phyloP scores from a whole-genome alignment of 1,140 invertebrate species.

The Zaprionus camerounensis region DNA sequence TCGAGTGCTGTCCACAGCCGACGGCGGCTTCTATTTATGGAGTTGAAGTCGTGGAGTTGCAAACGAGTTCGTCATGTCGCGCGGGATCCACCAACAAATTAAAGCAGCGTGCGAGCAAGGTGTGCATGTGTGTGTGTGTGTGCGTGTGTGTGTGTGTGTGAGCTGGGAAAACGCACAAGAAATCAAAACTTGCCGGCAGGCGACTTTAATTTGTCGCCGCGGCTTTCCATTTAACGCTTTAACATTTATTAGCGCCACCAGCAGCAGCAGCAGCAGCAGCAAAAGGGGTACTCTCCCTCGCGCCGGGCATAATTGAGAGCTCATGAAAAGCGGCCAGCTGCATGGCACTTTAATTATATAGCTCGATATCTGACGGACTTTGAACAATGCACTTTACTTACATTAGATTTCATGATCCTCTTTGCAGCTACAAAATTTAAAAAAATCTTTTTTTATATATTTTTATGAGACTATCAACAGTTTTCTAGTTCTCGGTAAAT shows the following conservation, averaged over 20 bases:
- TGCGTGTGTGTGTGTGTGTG: constrained; percentile 19
- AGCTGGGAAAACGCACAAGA: constrained; percentile 67
- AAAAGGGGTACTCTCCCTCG: constrained; percentile 20
- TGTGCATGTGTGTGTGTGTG: not conserved
- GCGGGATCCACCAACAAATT: constrained; percentile 58
- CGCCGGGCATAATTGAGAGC: constrained; percentile 54
- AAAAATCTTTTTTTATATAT: too few species aligned
- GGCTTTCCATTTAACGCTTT: constrained; percentile 63
- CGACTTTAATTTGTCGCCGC: constrained; percentile 61
- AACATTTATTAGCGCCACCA: constrained; percentile 54
- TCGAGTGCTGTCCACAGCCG: constrained; percentile 54
- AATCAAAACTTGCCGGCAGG: constrained; percentile 39
- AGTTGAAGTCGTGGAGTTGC: constrained; percentile 6
- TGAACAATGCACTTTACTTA: not conserved
- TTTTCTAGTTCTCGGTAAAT: too few species aligned
- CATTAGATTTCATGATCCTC: not conserved
- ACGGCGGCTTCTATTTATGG: constrained; percentile 67
- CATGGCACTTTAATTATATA: constrained; percentile 4
- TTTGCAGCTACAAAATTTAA: not conserved
- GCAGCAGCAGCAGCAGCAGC: not conserved
- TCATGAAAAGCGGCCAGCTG: constrained; percentile 47
- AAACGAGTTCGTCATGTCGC: constrained; percentile 68
- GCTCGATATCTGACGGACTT: not conserved
- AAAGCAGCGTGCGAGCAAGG: constrained; percentile 40
- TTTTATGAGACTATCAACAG: too few species aligned